Percentiles rank a stretch among this genome's conserved stretches.
These are phyloP conservation scores for Tragopan temminckii DNA, from an alignment of 2,797 vertebrate species.

Conservation along the genomic window DNA sequence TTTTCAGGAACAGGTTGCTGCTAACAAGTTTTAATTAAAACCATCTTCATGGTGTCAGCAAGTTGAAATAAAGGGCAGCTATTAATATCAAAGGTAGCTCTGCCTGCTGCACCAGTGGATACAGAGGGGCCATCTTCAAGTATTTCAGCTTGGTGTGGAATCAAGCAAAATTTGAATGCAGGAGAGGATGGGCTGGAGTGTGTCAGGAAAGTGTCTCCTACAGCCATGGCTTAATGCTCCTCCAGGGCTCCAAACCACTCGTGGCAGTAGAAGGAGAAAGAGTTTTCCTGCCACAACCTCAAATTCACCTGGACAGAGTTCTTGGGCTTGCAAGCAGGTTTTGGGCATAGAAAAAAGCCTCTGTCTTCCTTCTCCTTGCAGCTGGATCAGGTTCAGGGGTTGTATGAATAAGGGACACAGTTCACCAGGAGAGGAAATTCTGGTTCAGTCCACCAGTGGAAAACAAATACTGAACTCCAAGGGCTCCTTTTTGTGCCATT, in stretches of 20 bases:
- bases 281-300: background rate
- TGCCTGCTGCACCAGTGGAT: fast-evolving
- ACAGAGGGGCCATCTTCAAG: fast-evolving
- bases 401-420: background rate
- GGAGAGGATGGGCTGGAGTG: background rate
- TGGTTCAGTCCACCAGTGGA: background rate
- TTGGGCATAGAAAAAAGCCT: background rate
- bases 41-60: slow-evolving; percentile 53
- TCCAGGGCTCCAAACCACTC: background rate
- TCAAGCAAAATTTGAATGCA: background rate
- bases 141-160: background rate
- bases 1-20: slow-evolving; percentile 60
- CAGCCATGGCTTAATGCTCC: background rate
- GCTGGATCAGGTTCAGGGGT: background rate
- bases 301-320: background rate
- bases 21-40: slow-evolving; percentile 70
- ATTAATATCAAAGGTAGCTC: background rate
- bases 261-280: background rate
- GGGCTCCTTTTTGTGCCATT: background rate
- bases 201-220: too few species aligned
- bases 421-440: background rate
- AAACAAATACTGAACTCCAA: background rate
- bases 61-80: slow-evolving; percentile 50
- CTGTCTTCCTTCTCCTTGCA: background rate
- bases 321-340: background rate